phyloP scores from a whole-genome alignment of 2,797 vertebrate species.

The Cyclopterus lumpus region DNA sequence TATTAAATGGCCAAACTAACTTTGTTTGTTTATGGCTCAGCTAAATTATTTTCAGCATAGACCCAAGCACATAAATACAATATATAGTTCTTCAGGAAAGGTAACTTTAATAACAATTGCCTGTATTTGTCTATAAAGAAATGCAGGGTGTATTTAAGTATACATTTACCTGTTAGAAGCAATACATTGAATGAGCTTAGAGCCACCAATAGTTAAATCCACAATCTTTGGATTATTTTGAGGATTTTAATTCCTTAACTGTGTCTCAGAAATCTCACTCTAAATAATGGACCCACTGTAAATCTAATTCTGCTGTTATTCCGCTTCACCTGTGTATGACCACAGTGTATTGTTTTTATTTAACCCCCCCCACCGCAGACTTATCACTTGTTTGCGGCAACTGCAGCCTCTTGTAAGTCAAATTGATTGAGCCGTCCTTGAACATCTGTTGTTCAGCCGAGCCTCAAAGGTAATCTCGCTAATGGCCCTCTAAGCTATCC shows the following conservation, averaged over 20 bases:
- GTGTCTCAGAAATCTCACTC: constrained; percentile 50
- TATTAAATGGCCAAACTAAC: constrained; percentile 34
- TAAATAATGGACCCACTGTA: constrained; percentile 45
- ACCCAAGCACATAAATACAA: constrained; percentile 15
- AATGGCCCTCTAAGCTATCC: constrained; percentile 88
- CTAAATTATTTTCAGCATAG: constrained; percentile 24
- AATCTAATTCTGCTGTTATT: constrained; percentile 34
- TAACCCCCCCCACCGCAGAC: constrained; percentile 52
- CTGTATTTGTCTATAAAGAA: too few species aligned
- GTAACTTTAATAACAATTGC: too few species aligned
- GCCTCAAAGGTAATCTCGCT: constrained; percentile 88
- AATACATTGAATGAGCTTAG: constrained; percentile 20
- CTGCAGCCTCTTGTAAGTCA: constrained; percentile 82
- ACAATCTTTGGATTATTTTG: constrained; percentile 33
- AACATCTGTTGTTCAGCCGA: constrained; percentile 87
- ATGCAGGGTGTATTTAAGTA: neutral
- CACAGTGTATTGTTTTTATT: constrained; percentile 61
- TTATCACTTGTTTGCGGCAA: constrained; percentile 75
- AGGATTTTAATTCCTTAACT: constrained; percentile 39
- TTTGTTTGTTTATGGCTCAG: constrained; percentile 36
- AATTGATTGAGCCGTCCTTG: constrained; percentile 87
- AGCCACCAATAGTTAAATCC: constrained; percentile 19
- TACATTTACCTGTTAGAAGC: constrained; percentile 6
- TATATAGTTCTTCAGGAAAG: neutral
- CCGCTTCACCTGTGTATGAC: constrained; percentile 52